These are phyloP conservation scores for Zaprionus bogoriensis DNA, from an alignment of 2,888 invertebrate species.

Conservation along the genomic window DNA sequence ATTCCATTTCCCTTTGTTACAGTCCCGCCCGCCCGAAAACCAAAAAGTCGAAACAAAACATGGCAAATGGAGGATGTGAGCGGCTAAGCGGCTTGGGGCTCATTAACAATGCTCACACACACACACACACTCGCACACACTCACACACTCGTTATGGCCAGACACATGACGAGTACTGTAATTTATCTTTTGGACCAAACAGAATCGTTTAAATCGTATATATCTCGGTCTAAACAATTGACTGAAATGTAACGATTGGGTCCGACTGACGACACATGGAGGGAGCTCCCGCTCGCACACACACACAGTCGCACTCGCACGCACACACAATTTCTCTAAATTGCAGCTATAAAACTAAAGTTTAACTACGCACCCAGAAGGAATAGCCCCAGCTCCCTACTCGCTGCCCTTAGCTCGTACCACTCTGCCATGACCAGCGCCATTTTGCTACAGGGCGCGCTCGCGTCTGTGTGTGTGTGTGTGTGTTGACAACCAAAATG, in stretches of 20 bases:
- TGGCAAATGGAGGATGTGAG: constrained; percentile 43
- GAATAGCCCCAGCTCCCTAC: not conserved
- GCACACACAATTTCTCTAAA: constrained; percentile 64
- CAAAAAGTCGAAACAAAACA: constrained; percentile 27
- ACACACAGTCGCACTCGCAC: constrained; percentile 22
- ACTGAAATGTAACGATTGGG: constrained; percentile 67
- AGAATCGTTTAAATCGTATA: constrained; percentile 69
- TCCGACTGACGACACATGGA: too few species aligned
- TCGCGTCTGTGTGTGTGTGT: constrained; percentile 23
- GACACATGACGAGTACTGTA: constrained; percentile 47
- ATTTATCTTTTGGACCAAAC: constrained; percentile 65
- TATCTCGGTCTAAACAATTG: constrained; percentile 69
- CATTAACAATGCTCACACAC: constrained; percentile 61
- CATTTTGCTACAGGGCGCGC: constrained; percentile 11
- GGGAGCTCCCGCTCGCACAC: constrained; percentile 9
- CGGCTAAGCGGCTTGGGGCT: constrained; percentile 67
- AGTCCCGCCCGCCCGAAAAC: too few species aligned
- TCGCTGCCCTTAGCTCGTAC: too few species aligned
- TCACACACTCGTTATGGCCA: constrained; percentile 16
- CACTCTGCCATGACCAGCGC: not conserved
- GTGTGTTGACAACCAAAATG: constrained; percentile 73
- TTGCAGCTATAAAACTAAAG: constrained; percentile 77
- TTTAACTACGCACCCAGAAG: constrained; percentile 59
- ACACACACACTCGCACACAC: constrained; percentile 22
- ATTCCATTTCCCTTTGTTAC: too few species aligned